Conservation (phyloP, 35 echinoderm and acorn worm species). For the Eucidaris tribuloides region DNA sequence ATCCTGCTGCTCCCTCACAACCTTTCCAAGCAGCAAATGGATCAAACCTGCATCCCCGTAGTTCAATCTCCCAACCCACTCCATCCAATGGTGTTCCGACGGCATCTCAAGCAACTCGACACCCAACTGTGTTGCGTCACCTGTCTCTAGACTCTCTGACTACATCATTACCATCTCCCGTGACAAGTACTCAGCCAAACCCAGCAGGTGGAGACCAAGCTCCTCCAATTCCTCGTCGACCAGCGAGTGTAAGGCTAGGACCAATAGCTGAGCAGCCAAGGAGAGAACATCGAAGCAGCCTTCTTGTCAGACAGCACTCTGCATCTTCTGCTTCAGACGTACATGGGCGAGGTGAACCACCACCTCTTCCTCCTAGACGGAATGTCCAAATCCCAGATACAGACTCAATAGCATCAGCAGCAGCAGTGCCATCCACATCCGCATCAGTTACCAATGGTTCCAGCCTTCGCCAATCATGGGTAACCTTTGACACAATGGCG, state of each 20-base stretch:
- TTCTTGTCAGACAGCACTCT: not conserved
- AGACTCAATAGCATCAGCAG: not conserved
- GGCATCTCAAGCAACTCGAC: not conserved
- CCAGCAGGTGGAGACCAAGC: not conserved
- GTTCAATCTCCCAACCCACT: not conserved
- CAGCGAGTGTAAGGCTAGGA: not conserved
- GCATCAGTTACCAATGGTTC: not conserved
- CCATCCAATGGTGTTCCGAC: not conserved
- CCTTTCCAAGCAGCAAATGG: not conserved
- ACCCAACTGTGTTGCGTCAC: not conserved
- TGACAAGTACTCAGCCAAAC: not conserved
- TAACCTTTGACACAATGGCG: constrained; percentile 24
- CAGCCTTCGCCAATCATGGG: not conserved
- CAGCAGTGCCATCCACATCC: not conserved
- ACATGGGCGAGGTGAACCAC: not conserved
- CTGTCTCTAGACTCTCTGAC: not conserved
- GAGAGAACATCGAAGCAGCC: not conserved
- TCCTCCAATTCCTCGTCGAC: constrained; percentile 14
- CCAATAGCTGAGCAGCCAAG: not conserved
- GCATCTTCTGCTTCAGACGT: not conserved
- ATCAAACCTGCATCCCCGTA: no score
- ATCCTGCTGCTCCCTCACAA: not conserved
- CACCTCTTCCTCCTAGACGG: not conserved
- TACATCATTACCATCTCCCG: not conserved
- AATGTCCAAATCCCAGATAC: not conserved